phyloP scores from a whole-genome alignment of 2,888 invertebrate species.

The Agrotis segetum region DNA sequence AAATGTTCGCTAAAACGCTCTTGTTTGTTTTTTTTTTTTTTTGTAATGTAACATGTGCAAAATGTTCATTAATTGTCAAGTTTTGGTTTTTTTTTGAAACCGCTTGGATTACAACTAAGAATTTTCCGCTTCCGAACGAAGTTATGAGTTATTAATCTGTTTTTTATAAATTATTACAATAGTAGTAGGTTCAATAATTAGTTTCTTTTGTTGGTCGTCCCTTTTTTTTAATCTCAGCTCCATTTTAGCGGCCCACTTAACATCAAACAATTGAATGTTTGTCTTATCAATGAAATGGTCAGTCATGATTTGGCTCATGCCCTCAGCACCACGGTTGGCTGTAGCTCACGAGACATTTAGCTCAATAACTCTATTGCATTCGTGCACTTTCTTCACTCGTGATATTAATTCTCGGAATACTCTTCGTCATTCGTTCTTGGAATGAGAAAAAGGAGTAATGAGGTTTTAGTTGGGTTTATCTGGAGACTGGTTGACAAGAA shows the following conservation, averaged over 20 bases:
- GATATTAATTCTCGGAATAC: constrained; percentile 42
- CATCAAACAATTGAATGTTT: constrained; percentile 79
- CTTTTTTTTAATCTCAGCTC: neutral
- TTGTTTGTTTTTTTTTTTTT: too few species aligned
- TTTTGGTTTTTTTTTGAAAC: too few species aligned
- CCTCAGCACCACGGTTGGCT: constrained; percentile 63
- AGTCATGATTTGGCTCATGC: constrained; percentile 78
- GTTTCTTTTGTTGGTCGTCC: too few species aligned
- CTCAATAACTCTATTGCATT: constrained; percentile 54
- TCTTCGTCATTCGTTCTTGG: constrained; percentile 42
- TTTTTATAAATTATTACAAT: too few species aligned
- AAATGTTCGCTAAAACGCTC: too few species aligned
- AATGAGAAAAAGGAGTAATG: constrained; percentile 54
- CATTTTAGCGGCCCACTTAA: constrained; percentile 67
- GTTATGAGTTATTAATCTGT: too few species aligned
- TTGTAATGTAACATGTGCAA: too few species aligned
- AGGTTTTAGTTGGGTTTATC: constrained; percentile 37
- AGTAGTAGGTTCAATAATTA: too few species aligned
- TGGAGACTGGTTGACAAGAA: neutral
- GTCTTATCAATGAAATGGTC: constrained; percentile 78
- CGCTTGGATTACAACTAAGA: too few species aligned
- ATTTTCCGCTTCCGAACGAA: too few species aligned
- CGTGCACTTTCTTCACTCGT: constrained; percentile 57
- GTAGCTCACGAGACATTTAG: constrained; percentile 56
- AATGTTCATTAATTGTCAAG: too few species aligned